Evolutionary conservation across 2,113 vertebrate genomes (phyloP), one percentile per base, ranked within the genome.

Genomic region (Tenrec ecaudatus): DNA sequence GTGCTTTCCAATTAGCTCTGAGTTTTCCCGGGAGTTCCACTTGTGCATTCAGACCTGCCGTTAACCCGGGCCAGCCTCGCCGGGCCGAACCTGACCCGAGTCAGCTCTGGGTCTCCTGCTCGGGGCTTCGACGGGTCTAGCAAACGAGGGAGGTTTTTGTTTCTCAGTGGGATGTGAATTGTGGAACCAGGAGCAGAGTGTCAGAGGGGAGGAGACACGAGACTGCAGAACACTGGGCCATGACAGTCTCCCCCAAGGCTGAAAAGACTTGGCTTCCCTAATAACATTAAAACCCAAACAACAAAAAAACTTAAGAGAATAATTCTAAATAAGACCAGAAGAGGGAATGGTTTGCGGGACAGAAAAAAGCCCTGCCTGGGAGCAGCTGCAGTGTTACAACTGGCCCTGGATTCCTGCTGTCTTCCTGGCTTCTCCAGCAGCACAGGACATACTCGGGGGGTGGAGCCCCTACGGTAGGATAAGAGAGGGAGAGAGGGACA

Each of bases 351-450:
- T 33, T 53, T 89, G 71, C n/a, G 31, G 77, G 68, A 69, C 73
- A 84, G 89, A 83, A 77, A 62, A 76, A 87, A 89, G 43, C 2
- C 36, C 82, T 33, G 38, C 36, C 82, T 33, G 38, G 57, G 82
- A 92, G 75, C 11, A 81, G 71, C 79, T 86, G 93, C 47, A 76
- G 87, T 69, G 86, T 73, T 75, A 79, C 31, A 43, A 31, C 22
- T 4, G 0, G 71, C 10, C 22, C 38, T 33, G 68, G 68, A 84
- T 94, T 84, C 62, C 83, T 38, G 33, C 75, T 68, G 43, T 0
- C n/a, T 71, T 93, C 57, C 91, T 76, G 93, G 89, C 53, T 79
- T 81, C 78, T 79, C 79, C 62, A 31, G 66, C 43, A 82, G 73
- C 68, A 73, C 36, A 62, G 73, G 40, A 87, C 60, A 93, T 29